Evolutionary conservation across 2,113 vertebrate genomes (phyloP).

Genomic region (Microcebus ravelobensis): DNA sequence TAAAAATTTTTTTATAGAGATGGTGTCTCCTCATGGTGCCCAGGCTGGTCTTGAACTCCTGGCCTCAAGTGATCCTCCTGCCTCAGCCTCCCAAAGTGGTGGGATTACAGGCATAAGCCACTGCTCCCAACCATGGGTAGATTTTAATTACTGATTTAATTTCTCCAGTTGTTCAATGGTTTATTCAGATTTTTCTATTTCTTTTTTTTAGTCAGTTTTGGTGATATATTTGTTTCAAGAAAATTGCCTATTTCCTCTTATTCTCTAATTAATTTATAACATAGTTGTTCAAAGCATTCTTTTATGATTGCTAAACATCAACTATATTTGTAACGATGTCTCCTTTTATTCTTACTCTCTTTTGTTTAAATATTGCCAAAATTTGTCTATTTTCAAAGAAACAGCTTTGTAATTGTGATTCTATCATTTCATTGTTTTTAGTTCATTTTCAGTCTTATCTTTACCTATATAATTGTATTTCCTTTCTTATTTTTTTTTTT

Average conservation of each 20-base stretch:
- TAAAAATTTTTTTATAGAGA: too few species aligned
- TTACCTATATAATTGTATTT: background rate
- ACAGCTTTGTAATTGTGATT: background rate
- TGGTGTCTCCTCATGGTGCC: background rate
- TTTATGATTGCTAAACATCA: background rate
- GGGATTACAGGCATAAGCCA: background rate
- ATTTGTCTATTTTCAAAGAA: background rate
- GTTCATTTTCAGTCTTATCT: background rate
- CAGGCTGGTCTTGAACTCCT: background rate
- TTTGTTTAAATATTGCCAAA: background rate
- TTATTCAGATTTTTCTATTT: background rate
- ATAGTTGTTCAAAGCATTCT: background rate
- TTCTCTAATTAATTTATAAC: slow-evolving; percentile 12
- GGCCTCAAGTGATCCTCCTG: too few species aligned
- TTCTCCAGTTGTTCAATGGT: background rate
- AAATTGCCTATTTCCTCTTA: background rate
- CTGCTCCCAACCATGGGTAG: background rate
- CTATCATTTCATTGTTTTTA: background rate
- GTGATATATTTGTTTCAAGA: background rate
- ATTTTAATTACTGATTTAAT: background rate
- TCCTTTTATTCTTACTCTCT: background rate
- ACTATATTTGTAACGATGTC: background rate
- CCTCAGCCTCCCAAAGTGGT: too few species aligned
- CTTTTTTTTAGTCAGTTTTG: background rate
- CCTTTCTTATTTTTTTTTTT: background rate